Base-by-base conservation (phyloP, 1,140 invertebrate species). In the Hirudo medicinalis region DNA sequence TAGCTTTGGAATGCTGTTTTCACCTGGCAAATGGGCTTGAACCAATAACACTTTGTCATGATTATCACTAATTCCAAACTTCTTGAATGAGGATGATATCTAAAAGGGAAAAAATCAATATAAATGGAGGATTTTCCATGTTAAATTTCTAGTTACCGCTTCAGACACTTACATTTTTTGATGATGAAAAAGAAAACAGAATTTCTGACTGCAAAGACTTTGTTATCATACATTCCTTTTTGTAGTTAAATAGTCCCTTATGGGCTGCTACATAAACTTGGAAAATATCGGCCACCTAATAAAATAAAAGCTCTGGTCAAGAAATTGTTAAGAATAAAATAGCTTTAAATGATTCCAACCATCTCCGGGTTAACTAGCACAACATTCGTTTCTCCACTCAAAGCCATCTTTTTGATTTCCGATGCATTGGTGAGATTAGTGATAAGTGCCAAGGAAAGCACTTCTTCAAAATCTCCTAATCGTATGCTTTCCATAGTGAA, bases 11-110 rank as follows among this genome's bases (percentile, higher is more conserved):
- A 63, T 22, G 9, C 17, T n/a, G 11, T 22, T 63, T n/a, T 63
- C 57, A n/a, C 29, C 57, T 32, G 57, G 22, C 29, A 32, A 25
- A 32, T 63, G 57, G 11, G 17, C 57, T 25, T 22, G 22, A 13
- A 63, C 57, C 57, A 63, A 13, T 20, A 63, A n/a, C 17, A 63
- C 57, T n/a, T 22, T 25, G 22, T 63, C 29, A 13, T 22, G 29
- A 0, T 63, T 63, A 22, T 63, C 57, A 25, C 57, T 63, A 13
- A 32, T 32, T 25, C 57, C 29, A 63, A 63, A 63, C 19, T 32
- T 63, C 57, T 63, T 63, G 8, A 63, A 25, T 63, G 57, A 63
- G 29, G 57, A 25, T 63, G 57, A 22, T 63, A 63, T 63, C 57
- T 63, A n/a, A 13, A 13, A 17, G 43, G 19, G 19, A 15, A 19